Evolutionary conservation across 2,113 vertebrate genomes (phyloP).

Genomic region (Barnardius zonarius): DNA sequence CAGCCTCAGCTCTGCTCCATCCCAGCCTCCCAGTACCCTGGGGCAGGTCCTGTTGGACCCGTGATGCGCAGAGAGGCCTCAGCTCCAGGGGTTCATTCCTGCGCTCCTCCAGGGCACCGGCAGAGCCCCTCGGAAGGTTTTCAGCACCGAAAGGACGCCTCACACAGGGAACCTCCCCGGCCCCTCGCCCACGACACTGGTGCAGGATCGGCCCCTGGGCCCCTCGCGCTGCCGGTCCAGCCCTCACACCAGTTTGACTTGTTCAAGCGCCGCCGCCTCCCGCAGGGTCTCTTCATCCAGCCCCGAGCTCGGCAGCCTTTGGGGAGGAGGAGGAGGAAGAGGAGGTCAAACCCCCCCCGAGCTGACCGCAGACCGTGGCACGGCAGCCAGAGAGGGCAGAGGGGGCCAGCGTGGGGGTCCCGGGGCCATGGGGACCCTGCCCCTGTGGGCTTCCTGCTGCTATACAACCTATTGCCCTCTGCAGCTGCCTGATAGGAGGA

Average conservation of each 20-base stretch:
- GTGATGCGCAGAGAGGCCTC: rapidly evolving
- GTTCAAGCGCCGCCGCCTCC: background rate
- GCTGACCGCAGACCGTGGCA: background rate
- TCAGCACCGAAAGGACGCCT: too few relatives aligned
- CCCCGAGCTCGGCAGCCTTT: background rate
- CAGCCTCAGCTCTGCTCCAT: background rate
- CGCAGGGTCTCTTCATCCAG: background rate
- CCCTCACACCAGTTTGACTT: background rate
- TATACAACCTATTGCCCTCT: background rate
- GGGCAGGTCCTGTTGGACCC: background rate
- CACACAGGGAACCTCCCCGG: background rate
- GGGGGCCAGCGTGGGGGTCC: background rate
- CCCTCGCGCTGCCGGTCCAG: too few relatives aligned
- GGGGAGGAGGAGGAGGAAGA: background rate
- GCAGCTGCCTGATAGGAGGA: background rate
- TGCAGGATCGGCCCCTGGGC: too few relatives aligned
- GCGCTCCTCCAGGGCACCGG: rapidly evolving
- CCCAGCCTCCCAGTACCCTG: background rate
- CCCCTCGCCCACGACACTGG: too few relatives aligned
- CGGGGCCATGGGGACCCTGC: background rate
- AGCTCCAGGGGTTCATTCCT: background rate
- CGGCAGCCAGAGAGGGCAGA: background rate
- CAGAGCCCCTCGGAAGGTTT: background rate
- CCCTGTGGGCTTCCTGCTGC: background rate
- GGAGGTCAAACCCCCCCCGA: background rate